phyloP scores from a whole-genome alignment of 2,797 vertebrate species.

The Arctocebus calabarensis region DNA sequence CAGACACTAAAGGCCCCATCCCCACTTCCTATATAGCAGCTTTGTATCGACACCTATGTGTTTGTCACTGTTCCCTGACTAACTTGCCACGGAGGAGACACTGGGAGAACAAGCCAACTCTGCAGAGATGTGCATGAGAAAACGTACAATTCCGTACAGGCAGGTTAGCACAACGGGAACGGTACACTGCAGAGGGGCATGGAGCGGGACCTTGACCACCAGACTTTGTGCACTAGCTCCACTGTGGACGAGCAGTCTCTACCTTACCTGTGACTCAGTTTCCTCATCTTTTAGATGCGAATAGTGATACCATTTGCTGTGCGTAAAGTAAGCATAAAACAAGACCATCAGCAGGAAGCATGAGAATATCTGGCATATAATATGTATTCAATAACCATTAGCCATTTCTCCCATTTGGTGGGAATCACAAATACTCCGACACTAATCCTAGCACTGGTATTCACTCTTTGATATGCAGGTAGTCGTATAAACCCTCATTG shows the following conservation, averaged over 20 bases:
- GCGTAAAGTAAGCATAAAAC: background rate
- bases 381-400: background rate
- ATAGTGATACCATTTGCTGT: background rate
- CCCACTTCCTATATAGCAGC: background rate
- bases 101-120: background rate
- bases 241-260: background rate
- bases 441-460: background rate
- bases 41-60: background rate
- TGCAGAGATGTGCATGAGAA: background rate
- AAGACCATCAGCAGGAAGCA: background rate
- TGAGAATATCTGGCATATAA: background rate
- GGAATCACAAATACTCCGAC: background rate
- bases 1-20: background rate
- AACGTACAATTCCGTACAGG: background rate
- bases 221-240: background rate
- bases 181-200: background rate
- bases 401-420: background rate
- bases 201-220: background rate
- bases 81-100: background rate
- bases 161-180: background rate
- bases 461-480: background rate
- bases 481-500: background rate
- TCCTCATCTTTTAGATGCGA: background rate
- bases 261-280: background rate
- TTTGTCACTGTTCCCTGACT: background rate